phyloP scores from a whole-genome alignment of 2,888 invertebrate genomes.

The Gari tellinella region DNA sequence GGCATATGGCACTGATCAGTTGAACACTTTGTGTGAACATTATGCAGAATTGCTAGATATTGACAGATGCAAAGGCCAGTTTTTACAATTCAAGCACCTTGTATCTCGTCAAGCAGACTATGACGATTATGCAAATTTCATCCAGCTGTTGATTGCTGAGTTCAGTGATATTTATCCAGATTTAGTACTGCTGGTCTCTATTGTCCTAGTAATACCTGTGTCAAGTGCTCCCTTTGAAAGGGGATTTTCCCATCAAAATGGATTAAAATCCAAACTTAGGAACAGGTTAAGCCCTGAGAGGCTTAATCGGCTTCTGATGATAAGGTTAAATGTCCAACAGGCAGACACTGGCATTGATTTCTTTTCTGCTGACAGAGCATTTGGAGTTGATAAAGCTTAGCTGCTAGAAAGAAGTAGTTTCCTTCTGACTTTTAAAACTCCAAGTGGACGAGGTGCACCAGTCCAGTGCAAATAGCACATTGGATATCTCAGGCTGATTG shows the following conservation, averaged over 20 bases:
- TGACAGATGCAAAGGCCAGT: conserved; percentile 8
- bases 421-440: no score
- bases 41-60: conserved; percentile 2
- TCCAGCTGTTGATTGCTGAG: not conserved
- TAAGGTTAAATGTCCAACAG: not conserved
- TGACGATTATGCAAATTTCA: not conserved
- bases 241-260: conserved; percentile 4
- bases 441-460: no score
- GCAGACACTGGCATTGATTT: no score
- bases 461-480: no score
- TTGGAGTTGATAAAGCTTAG: conserved; percentile 3
- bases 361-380: not conserved
- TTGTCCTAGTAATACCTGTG: conserved; percentile 1
- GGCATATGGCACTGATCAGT: conserved; percentile 15
- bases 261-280: not conserved
- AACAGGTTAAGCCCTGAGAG: conserved; percentile 1
- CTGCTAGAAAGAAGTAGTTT: no score
- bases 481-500: no score
- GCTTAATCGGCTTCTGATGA: conserved; percentile 3
- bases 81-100: conserved; percentile 19
- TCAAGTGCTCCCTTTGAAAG: conserved; percentile 4
- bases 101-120: not conserved
- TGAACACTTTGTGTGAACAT: conserved; percentile 1
- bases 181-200: not conserved
- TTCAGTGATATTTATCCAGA: conserved; percentile 5